phyloP scores from a whole-genome alignment of 2,113 vertebrate species.

The Phrynosoma blainvillii region DNA sequence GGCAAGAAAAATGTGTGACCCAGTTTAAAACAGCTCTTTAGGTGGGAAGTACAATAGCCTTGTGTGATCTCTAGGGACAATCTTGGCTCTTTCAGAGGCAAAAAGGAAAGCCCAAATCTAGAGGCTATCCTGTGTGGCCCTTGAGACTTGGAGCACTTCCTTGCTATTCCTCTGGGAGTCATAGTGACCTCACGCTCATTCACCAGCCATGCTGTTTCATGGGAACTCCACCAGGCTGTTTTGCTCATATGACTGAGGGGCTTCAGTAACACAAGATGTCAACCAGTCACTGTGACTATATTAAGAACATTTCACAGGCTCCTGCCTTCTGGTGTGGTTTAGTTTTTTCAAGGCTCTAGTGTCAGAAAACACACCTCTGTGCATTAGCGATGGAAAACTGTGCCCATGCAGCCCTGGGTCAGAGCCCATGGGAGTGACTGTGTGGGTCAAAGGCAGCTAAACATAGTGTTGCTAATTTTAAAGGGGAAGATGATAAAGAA shows the following conservation, averaged over 20 bases:
- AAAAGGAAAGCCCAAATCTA: slow-evolving; percentile 53
- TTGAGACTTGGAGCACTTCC: slow-evolving; percentile 39
- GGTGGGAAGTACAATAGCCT: slow-evolving; percentile 52
- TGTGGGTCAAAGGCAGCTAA: slow-evolving; percentile 55
- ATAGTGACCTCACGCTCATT: slow-evolving; percentile 63
- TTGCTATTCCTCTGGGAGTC: slow-evolving; percentile 46
- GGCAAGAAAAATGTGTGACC: slow-evolving; percentile 31
- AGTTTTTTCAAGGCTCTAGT: slow-evolving; percentile 50
- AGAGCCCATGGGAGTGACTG: slow-evolving; percentile 30
- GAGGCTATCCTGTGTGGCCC: not conserved
- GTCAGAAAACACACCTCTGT: slow-evolving; percentile 62
- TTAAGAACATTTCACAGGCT: slow-evolving; percentile 67
- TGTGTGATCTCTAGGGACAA: slow-evolving; percentile 54
- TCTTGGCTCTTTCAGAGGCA: slow-evolving; percentile 52
- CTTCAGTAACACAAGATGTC: slow-evolving; percentile 64
- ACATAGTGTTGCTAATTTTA: slow-evolving; percentile 65
- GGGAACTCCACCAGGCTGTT: not conserved
- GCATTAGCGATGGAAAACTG: slow-evolving; percentile 56
- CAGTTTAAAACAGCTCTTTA: not conserved
- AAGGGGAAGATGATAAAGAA: slow-evolving; percentile 44
- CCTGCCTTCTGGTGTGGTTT: slow-evolving; percentile 53
- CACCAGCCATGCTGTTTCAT: slow-evolving; percentile 46
- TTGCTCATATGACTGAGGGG: slow-evolving; percentile 47
- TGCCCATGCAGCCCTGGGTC: slow-evolving; percentile 38
- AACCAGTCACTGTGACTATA: slow-evolving; percentile 59